These are phyloP conservation scores for Cetonia aurata DNA, from an alignment of 2,888 invertebrate species.

Conservation along the genomic window DNA sequence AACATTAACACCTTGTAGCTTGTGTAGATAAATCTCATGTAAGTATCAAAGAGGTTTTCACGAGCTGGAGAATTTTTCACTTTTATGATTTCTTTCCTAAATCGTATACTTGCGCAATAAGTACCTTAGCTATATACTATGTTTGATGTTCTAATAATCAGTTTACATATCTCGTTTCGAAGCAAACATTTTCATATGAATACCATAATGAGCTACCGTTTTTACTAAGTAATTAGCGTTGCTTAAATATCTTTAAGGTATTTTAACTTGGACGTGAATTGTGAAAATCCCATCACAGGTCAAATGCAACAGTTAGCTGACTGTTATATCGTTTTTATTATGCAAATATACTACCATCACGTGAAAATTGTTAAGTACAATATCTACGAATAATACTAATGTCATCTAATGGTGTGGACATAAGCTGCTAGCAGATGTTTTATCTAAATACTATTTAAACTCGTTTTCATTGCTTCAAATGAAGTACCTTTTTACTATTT, in stretches of 20 bases:
- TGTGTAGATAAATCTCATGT: no score
- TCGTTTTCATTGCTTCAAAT: no score
- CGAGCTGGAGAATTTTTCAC: no score
- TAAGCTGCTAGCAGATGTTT: conserved; percentile 4
- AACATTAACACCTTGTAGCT: no score
- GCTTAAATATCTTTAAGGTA: conserved; percentile 18
- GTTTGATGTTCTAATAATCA: conserved; percentile 21
- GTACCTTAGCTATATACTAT: no score
- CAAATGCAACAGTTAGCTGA: conserved; percentile 9
- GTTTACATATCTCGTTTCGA: conserved; percentile 20
- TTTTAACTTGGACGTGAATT: not conserved
- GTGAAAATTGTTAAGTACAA: conserved; percentile 21
- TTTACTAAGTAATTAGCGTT: conserved; percentile 18
- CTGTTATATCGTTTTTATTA: conserved; percentile 4
- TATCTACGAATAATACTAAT: not conserved
- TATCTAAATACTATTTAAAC: no score
- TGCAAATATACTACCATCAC: conserved; percentile 12
- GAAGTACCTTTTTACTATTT: no score
- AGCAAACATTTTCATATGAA: conserved; percentile 21
- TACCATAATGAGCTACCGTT: conserved; percentile 25
- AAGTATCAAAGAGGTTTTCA: no score
- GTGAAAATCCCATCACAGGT: not conserved
- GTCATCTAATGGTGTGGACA: not conserved
- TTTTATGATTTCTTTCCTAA: no score
- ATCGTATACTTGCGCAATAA: no score